Evolutionary conservation across 2,888 invertebrate genomes (phyloP), one percentile per base, ranked within the genome.

Genomic region (Andrena flavipes): DNA sequence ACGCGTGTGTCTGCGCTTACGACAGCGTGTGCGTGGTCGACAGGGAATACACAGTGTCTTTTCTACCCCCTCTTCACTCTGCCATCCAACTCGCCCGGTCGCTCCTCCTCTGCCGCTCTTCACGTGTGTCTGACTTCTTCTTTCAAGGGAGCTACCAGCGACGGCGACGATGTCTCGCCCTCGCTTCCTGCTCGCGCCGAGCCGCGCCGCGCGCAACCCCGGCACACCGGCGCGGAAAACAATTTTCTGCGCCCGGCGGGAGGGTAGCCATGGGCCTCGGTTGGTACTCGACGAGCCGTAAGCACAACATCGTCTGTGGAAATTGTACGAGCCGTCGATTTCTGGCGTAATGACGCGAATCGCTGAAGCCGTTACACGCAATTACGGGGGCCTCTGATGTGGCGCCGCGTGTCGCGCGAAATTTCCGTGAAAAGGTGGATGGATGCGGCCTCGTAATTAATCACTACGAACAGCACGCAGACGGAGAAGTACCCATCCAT

Each of bases 1-100:
- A 76, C 82, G 81, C 84, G 87, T 76, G 82, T 83, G 83, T 84
- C 84, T 87, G 84, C 77, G 79, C 75, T 63, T 71, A 42, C 62
- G 42, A 13, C 59, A 51, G 33, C 72, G 69, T 84, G 69, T 78
- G 60, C 81, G 77, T 86, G 76, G 68, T 65, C 78, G 67, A 54
- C 64, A 49, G 73, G 75, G 79, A 77, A 73, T 76, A 59, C 54
- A 80, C 68, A 80, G 63, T 82, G 79, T 78, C 64, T 76, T 79
- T 59, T 68, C 64, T 60, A 74, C 76, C 65, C 71, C 71, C 72
- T 64, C 67, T 70, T 72, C 70, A 59, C 30, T 29, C 59, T 68
- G 16, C 30, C 65, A 64, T 35, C 6, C 72, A 70, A 64, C 69
- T 78, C 63, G 69, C 67, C 26, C 68, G 13, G 26, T 62, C 42